phyloP scores from a whole-genome alignment of 2,113 vertebrate species.

The Motacilla alba region DNA sequence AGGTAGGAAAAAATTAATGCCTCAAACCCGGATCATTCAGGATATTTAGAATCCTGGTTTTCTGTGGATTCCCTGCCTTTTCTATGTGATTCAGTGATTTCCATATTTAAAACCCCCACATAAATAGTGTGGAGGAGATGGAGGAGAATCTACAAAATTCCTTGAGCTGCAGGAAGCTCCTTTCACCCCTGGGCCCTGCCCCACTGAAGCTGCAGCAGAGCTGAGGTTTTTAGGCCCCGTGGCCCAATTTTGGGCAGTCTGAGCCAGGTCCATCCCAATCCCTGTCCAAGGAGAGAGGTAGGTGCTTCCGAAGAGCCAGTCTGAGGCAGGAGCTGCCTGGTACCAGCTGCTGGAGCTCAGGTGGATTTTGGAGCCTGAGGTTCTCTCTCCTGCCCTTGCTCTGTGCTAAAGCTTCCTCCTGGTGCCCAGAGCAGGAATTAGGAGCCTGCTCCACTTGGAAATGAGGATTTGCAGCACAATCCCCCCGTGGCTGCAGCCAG shows the following conservation, averaged over 20 bases:
- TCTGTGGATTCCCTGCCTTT: neutral
- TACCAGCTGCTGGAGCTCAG: neutral
- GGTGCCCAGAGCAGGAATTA: neutral
- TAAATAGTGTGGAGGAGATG: neutral
- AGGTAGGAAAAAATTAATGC: neutral
- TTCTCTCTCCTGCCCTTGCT: neutral
- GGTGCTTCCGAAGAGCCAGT: neutral
- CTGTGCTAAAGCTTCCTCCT: rapidly evolving
- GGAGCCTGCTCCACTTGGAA: neutral
- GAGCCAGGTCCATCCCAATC: neutral
- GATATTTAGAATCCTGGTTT: neutral
- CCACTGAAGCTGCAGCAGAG: neutral
- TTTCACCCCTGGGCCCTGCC: neutral
- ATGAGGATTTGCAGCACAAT: neutral
- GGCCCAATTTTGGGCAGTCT: neutral
- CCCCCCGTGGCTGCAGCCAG: neutral
- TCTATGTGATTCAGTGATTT: neutral
- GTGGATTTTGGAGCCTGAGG: neutral
- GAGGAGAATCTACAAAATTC: neutral
- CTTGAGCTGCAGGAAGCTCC: neutral
- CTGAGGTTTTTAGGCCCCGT: rapidly evolving
- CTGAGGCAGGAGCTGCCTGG: neutral
- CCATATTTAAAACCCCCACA: neutral
- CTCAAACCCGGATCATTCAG: neutral
- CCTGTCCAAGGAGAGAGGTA: neutral